Evolutionary conservation across 2,113 vertebrate species (phyloP), one percentile per base, ranked within the genome.

Genomic region (Barnardius zonarius): DNA sequence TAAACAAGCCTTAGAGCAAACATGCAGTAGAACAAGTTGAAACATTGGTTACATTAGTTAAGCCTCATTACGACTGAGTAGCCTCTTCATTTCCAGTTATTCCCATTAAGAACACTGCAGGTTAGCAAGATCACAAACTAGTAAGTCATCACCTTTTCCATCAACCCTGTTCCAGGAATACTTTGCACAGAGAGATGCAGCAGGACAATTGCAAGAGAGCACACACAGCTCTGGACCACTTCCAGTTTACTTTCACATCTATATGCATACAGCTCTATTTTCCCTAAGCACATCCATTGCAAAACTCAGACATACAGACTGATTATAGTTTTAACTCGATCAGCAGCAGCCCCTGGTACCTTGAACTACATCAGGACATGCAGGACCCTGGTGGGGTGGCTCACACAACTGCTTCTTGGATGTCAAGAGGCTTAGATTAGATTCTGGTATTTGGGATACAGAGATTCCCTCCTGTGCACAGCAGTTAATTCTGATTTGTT

Each of bases 1-100:
- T 93, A 96, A 98, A 97, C 97, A 97, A 95, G 96, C 96, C 96
- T 96, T 39, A 94, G 88, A 95, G 88, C 93, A 90, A 95, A 95
- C 97, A 94, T 77, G 86, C 75, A 93, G 93, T 22, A 83, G 91
- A 93, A 94, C 95, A 96, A 98, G 97, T 95, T 90, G 83, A 96
- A 97, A 96, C 96, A 96, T 57, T 94, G 95, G 90, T 93, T 83
- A 83, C 90, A 92, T 85, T 76, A 97, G 94, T 91, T 95, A 96
- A 92, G 92, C 83, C 95, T 95, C 88, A 93, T 90, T 85, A 84
- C 88, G 95, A 92, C 94, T 94, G 95, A 96, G 87, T 94, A 94
- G 95, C 91, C 92, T 95, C 96, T 96, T 96, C 90, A 76, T 67
- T 94, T 95, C 59, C 92, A 87, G 67, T 81, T 86, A 95, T 93